These are phyloP conservation scores for Meloidogyne exigua DNA, from an alignment of 1,140 invertebrate genomes.

Conservation along the genomic window DNA sequence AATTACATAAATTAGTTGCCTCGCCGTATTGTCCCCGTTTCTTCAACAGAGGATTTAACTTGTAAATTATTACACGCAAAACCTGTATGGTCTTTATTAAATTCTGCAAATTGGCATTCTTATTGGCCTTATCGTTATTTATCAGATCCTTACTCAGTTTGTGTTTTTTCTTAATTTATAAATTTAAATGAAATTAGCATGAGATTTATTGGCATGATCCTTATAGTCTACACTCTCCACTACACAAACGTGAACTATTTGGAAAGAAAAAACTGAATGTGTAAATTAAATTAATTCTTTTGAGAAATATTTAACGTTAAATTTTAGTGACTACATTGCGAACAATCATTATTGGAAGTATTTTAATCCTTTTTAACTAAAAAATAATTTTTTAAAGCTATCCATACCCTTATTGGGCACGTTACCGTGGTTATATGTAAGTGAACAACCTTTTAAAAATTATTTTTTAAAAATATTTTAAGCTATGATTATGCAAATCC, in stretches of 20 bases:
- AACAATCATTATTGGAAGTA: slow-evolving; percentile 25
- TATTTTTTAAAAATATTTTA: background rate
- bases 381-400: slow-evolving; percentile 3
- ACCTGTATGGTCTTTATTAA: slow-evolving; percentile 22
- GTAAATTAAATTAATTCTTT: slow-evolving; percentile 3
- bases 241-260: slow-evolving; percentile 15
- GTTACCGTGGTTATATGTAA: slow-evolving; percentile 27
- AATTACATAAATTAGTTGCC: slow-evolving; percentile 7
- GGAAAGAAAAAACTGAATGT: slow-evolving; percentile 20
- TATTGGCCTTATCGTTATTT: slow-evolving; percentile 28
- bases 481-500: slow-evolving; percentile 26
- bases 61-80: background rate
- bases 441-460: background rate
- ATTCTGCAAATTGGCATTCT: slow-evolving; percentile 19
- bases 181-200: background rate
- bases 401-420: slow-evolving; percentile 22
- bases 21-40: background rate
- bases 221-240: slow-evolving; percentile 9
- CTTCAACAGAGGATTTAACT: slow-evolving; percentile 17
- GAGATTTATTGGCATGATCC: slow-evolving; percentile 19
- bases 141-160: slow-evolving; percentile 19
- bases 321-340: slow-evolving; percentile 22
- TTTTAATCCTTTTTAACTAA: background rate
- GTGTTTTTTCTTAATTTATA: background rate
- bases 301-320: background rate